phyloP scores from a whole-genome alignment of 2,797 vertebrate species.

The Thunnus albacares region DNA sequence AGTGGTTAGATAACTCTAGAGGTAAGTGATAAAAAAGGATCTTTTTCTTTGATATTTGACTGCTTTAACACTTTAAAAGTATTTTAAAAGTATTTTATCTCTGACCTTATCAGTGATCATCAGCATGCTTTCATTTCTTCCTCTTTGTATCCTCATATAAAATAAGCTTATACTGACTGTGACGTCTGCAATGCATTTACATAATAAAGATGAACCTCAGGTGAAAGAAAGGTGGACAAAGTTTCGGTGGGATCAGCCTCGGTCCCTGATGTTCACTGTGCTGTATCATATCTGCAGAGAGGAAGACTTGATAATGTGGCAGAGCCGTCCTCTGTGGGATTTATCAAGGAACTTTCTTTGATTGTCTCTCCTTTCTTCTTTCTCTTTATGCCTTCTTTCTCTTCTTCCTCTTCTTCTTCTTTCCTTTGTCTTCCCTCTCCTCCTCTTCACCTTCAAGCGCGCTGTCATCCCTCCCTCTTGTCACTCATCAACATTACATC shows the following conservation, averaged over 20 bases:
- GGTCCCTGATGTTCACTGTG: conserved; percentile 34
- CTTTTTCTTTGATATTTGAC: neutral
- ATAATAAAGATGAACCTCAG: conserved; percentile 24
- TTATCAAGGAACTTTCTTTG: conserved; percentile 94
- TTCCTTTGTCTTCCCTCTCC: conserved; percentile 56
- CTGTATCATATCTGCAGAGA: conserved; percentile 6
- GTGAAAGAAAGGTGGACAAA: conserved; percentile 38
- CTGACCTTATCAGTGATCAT: neutral
- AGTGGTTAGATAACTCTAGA: neutral
- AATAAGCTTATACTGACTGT: neutral
- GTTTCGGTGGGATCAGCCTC: conserved; percentile 26
- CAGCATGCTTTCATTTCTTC: neutral
- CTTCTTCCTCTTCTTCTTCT: conserved; percentile 29
- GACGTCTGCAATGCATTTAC: neutral
- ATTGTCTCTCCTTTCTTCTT: conserved; percentile 85
- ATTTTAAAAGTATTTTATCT: neutral
- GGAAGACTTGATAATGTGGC: conserved; percentile 45
- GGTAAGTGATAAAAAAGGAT: neutral
- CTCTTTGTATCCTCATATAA: neutral
- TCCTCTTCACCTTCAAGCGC: conserved; percentile 69
- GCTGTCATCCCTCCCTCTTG: conserved; percentile 61
- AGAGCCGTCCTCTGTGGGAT: conserved; percentile 87
- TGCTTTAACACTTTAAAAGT: neutral
- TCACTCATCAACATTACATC: conserved; percentile 61
- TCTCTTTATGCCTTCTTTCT: conserved; percentile 42